phyloP scores from a whole-genome alignment of 2,888 invertebrate genomes.

The Cybosia mesomella region DNA sequence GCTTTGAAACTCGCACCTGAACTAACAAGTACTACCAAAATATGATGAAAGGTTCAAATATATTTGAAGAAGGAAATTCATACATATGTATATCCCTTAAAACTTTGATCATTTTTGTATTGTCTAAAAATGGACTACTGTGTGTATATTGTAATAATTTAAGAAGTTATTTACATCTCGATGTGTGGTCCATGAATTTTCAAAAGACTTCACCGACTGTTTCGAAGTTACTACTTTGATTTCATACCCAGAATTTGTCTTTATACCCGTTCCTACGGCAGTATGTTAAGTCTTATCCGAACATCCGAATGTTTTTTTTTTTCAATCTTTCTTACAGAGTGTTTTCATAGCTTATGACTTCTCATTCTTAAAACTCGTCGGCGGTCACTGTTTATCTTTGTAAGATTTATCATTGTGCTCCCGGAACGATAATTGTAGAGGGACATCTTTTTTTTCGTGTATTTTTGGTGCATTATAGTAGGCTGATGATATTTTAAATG shows the following conservation, averaged over 20 bases:
- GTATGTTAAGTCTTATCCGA: conserved; percentile 21
- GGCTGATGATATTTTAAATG: conserved; percentile 83
- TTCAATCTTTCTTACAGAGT: conserved; percentile 47
- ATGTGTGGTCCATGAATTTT: conserved; percentile 54
- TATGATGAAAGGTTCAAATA: conserved; percentile 34
- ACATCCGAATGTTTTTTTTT: conserved; percentile 45
- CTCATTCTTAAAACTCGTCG: conserved; percentile 59
- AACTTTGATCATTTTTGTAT: neutral
- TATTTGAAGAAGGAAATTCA: conserved; percentile 27
- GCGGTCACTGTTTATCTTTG: conserved; percentile 76
- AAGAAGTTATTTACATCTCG: conserved; percentile 22
- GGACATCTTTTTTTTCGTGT: conserved; percentile 60
- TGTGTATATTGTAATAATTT: neutral
- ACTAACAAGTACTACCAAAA: conserved; percentile 62
- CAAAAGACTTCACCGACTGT: conserved; percentile 43
- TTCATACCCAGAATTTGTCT: conserved; percentile 47
- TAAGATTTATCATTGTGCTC: conserved; percentile 74
- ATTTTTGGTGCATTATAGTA: conserved; percentile 62
- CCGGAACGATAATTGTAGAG: conserved; percentile 72
- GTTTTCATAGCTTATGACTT: conserved; percentile 64
- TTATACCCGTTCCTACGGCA: conserved; percentile 38
- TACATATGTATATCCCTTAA: conserved; percentile 8
- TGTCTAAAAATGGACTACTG: conserved; percentile 1
- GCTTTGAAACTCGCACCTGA: conserved; percentile 76
- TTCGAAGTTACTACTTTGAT: conserved; percentile 26